Evolutionary conservation across 1,140 invertebrate genomes (phyloP).

Genomic region (Bombus pascuorum): DNA sequence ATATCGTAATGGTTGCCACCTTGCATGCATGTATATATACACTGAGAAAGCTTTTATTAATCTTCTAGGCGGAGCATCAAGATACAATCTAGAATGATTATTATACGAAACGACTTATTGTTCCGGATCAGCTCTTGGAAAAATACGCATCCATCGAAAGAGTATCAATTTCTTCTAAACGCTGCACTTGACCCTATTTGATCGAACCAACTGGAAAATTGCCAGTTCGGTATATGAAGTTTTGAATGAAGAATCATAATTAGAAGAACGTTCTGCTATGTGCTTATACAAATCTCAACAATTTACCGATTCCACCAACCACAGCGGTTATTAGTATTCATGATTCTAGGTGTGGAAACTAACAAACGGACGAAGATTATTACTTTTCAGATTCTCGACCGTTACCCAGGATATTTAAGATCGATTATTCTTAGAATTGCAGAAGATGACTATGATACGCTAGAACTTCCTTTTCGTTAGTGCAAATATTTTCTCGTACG

Average conservation of each 20-base stretch:
- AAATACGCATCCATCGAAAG: neutral
- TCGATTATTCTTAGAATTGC: neutral
- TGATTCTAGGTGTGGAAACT: slow-evolving; percentile 3
- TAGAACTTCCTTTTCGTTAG: neutral
- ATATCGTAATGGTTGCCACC: neutral
- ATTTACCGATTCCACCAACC: neutral
- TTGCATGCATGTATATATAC: neutral
- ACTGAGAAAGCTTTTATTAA: neutral
- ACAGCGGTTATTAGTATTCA: neutral
- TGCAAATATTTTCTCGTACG: neutral
- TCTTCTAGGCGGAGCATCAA: neutral
- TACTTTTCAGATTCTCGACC: neutral
- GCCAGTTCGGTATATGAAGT: neutral
- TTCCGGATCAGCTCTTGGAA: neutral
- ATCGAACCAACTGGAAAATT: neutral
- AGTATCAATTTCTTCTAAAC: neutral
- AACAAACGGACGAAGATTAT: slow-evolving; percentile 11
- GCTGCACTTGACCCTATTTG: neutral
- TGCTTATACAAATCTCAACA: neutral
- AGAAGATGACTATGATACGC: neutral
- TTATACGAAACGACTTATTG: neutral
- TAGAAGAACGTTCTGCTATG: neutral
- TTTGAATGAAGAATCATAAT: neutral
- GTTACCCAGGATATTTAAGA: neutral
- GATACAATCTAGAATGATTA: neutral